Percentiles rank a stretch among this genome's conserved stretches.
These are phyloP conservation scores for Epinephelus awoara DNA, from an alignment of 2,797 vertebrate species.

Conservation along the genomic window DNA sequence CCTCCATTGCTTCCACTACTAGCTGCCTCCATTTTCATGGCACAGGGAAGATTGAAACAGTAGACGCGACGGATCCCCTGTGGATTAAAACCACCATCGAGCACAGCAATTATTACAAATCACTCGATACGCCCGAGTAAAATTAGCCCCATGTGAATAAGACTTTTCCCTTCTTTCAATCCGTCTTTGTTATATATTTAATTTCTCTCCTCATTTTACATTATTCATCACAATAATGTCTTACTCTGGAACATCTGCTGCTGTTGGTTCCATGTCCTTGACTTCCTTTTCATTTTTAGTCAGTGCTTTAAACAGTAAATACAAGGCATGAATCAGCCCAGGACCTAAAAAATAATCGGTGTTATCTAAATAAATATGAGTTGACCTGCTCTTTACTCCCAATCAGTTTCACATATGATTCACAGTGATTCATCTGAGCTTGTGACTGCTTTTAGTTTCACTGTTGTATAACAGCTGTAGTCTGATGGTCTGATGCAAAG, in stretches of 20 bases:
- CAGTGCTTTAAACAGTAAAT: constrained; percentile 5
- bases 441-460: background rate
- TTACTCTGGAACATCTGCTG: constrained; percentile 10
- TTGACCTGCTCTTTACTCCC: background rate
- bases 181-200: constrained; percentile 43
- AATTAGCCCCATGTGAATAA: constrained; percentile 55
- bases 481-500: constrained; percentile 6
- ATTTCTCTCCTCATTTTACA: constrained; percentile 25
- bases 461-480: constrained; percentile 1
- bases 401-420: constrained; percentile 5
- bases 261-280: constrained; percentile 6
- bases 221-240: constrained; percentile 35
- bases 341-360: constrained; percentile 11
- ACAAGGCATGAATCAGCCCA: constrained; percentile 8
- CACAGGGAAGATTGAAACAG: constrained; percentile 53
- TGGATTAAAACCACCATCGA: constrained; percentile 58
- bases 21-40: constrained; percentile 47
- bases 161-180: constrained; percentile 35
- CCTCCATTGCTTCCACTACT: constrained; percentile 27
- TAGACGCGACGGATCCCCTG: constrained; percentile 57
- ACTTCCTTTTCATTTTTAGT: background rate
- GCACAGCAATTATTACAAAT: constrained; percentile 66
- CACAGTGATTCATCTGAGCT: constrained; percentile 2
- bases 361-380: too few relatives aligned
- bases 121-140: constrained; percentile 43